phyloP scores from a whole-genome alignment of 2,888 invertebrate genomes.

The Pyralis farinalis region DNA sequence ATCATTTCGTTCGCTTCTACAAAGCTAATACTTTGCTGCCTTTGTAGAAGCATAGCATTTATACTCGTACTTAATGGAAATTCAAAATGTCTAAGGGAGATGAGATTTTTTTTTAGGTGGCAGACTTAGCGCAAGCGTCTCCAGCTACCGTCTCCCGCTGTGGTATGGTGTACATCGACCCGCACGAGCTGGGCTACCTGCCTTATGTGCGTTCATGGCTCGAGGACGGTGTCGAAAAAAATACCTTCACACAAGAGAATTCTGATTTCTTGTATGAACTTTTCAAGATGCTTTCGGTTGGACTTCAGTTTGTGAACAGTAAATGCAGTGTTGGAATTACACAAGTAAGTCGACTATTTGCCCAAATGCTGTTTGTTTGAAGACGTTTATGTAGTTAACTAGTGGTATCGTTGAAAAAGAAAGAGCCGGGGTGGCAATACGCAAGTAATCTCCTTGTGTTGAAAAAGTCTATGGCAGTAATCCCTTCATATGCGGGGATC shows the following conservation, averaged over 20 bases:
- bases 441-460: no score
- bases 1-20: no score
- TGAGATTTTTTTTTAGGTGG: constrained; percentile 81
- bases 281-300: constrained; percentile 85
- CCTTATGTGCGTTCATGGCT: constrained; percentile 92
- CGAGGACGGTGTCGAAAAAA: constrained; percentile 69
- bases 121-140: constrained; percentile 93
- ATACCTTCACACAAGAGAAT: constrained; percentile 76
- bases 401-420: no score
- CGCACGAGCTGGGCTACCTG: constrained; percentile 89
- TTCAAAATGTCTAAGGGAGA: no score
- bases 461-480: no score
- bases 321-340: constrained; percentile 87
- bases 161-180: constrained; percentile 96
- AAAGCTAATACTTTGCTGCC: no score
- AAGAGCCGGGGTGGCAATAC: no score
- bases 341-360: constrained; percentile 87
- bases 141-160: constrained; percentile 93
- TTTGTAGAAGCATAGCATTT: no score
- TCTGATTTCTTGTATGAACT: constrained; percentile 84
- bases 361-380: no score
- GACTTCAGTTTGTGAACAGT: constrained; percentile 84
- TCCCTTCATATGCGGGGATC: no score
- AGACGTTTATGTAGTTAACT: no score
- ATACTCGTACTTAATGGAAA: no score